phyloP scores from a whole-genome alignment of 2,113 vertebrate genomes.

The Parus major region DNA sequence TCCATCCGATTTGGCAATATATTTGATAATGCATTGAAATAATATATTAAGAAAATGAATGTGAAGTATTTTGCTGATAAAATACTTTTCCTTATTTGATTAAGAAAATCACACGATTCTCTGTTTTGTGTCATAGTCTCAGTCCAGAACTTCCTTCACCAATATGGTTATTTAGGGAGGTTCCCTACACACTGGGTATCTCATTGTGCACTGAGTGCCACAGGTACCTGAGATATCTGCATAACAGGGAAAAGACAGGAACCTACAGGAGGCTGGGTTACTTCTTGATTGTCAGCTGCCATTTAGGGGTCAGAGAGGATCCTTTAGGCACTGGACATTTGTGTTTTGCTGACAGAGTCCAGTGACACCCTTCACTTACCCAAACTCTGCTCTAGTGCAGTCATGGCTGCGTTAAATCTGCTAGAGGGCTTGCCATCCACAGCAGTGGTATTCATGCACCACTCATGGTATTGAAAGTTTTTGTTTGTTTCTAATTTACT shows the following conservation, averaged over 20 bases:
- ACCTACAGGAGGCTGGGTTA: background rate
- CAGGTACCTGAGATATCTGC: background rate
- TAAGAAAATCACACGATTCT: background rate
- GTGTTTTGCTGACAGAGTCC: background rate
- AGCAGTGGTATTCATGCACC: background rate
- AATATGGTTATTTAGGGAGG: background rate
- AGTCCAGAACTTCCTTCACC: background rate
- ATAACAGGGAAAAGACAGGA: background rate
- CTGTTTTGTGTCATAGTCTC: background rate
- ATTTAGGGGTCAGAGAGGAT: background rate
- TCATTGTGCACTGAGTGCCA: background rate
- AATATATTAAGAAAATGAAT: background rate
- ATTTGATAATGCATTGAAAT: background rate
- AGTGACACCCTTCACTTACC: background rate
- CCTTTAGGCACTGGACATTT: background rate
- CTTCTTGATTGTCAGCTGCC: background rate
- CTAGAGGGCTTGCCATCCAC: background rate
- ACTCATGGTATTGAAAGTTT: background rate
- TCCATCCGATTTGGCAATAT: background rate
- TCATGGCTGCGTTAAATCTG: background rate
- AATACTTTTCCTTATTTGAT: background rate
- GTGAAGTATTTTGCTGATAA: background rate
- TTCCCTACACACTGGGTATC: fast-evolving
- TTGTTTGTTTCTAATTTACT: background rate
- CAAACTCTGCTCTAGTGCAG: background rate